Evolutionary conservation across 2,888 invertebrate genomes (phyloP), one percentile per base, ranked within the genome.

Genomic region (Acleris laterana): DNA sequence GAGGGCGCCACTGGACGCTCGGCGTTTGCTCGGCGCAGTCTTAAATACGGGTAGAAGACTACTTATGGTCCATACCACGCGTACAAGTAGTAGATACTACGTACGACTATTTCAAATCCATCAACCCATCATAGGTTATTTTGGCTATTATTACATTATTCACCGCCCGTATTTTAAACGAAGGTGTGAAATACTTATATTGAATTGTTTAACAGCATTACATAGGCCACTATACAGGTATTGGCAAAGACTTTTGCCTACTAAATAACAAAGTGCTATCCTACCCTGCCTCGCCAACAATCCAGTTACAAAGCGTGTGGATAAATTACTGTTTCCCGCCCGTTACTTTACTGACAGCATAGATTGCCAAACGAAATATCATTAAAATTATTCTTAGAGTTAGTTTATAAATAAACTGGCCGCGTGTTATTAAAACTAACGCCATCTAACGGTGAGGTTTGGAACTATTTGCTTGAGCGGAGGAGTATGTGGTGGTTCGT

Each of bases 351-450:
- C 60, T 61, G 70, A 69, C 60, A 64, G 58, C 48, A 67, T 51
- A 62, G 72, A 77, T 72, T 80, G 77, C 78, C 78, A 78, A 79
- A 75, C 68, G 57, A 71, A 72, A 71, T 71, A 71, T 60, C 71
- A 67, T 65, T 64, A 62, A 53, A 55, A 64, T 68, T 76, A 77
- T 74, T 75, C 73, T 73, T 75, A 69, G 58, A 65, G 71, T 63
- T 53, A 60, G 32, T 46, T 63, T 70, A 64, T 58, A 62, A 67
- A 71, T 70, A 70, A 60, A 52, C 17, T 16, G 49, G 16, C 19
- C 32, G 50, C 25, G 44, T n/a, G 38, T 53, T 59, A 50, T 58
- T 7, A 1, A 59, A 22, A 57, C 42, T 3, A 73, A 71, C 73
- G 79, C 63, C 77, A 76, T 77, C 79, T 79, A 59, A 67, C 61